These are phyloP conservation scores for Ochotona princeps DNA, from an alignment of 2,113 vertebrate species.

Conservation along the genomic window DNA sequence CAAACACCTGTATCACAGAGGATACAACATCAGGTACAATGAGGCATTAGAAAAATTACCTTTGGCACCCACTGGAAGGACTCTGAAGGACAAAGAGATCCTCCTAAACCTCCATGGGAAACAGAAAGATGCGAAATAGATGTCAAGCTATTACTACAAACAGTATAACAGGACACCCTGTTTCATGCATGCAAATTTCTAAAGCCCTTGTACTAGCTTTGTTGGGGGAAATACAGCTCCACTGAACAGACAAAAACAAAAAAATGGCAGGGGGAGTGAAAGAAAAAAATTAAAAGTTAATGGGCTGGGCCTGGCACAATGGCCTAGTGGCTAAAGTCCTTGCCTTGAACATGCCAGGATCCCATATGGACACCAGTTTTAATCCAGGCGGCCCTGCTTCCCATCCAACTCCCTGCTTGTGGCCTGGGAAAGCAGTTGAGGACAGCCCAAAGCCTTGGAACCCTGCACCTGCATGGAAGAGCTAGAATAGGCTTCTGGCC, in stretches of 20 bases:
- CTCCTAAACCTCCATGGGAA: neutral
- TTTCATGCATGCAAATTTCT: neutral
- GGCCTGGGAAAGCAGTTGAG: too few relatives aligned
- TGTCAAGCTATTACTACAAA: neutral
- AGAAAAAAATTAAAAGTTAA: constrained; percentile 14
- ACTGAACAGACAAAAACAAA: neutral
- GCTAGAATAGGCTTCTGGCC: too few relatives aligned
- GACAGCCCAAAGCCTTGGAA: too few relatives aligned
- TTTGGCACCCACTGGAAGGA: neutral
- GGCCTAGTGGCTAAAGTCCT: too few relatives aligned
- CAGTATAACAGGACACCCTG: neutral
- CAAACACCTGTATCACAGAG: neutral
- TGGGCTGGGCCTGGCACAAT: neutral
- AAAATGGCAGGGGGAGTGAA: neutral
- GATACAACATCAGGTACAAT: neutral
- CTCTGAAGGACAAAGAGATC: neutral
- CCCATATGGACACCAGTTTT: too few relatives aligned
- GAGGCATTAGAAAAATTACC: neutral
- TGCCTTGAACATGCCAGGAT: too few relatives aligned
- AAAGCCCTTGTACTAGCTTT: neutral
- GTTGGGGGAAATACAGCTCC: neutral
- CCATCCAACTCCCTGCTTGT: too few relatives aligned
- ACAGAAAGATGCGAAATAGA: neutral
- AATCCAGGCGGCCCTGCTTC: too few relatives aligned
- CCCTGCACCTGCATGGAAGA: too few relatives aligned